phyloP scores from a whole-genome alignment of 2,888 invertebrate genomes.

The Steinernema scapterisci region DNA sequence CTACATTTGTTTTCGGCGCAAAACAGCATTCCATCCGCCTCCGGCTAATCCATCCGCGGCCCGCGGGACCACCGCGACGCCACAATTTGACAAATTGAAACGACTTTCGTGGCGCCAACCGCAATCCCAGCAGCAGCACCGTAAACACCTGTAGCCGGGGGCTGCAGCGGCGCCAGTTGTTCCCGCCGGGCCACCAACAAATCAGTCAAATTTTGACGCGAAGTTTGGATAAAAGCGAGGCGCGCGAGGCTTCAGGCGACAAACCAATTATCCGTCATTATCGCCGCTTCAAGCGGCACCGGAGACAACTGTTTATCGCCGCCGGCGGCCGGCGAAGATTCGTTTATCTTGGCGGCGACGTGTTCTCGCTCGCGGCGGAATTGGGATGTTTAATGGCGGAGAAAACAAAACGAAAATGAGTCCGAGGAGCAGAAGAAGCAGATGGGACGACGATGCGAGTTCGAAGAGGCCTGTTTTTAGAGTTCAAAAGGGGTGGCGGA shows the following conservation, averaged over 20 bases:
- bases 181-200: background rate
- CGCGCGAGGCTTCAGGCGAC: slow-evolving; percentile 12
- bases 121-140: slow-evolving; percentile 24
- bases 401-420: slow-evolving; percentile 28
- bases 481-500: no score
- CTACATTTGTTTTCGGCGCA: slow-evolving; percentile 21
- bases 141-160: slow-evolving; percentile 18
- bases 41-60: background rate
- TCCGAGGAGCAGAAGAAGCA: slow-evolving; percentile 21
- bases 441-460: background rate
- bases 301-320: slow-evolving; percentile 30
- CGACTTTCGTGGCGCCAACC: slow-evolving; percentile 26
- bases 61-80: slow-evolving; percentile 9
- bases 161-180: slow-evolving; percentile 8
- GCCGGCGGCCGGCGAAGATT: background rate
- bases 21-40: background rate
- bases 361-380: slow-evolving; percentile 22
- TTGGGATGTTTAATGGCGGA: slow-evolving; percentile 32
- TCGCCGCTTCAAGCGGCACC: background rate
- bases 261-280: slow-evolving; percentile 31
- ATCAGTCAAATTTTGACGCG: slow-evolving; percentile 33
- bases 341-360: slow-evolving; percentile 17
- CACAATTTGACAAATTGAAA: slow-evolving; percentile 24
- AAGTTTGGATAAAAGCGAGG: slow-evolving; percentile 23
- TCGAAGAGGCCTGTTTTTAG: no score